Evolutionary conservation across 2,113 vertebrate genomes (phyloP), one percentile per base, ranked within the genome.

Genomic region (Megatriorchis doriae): DNA sequence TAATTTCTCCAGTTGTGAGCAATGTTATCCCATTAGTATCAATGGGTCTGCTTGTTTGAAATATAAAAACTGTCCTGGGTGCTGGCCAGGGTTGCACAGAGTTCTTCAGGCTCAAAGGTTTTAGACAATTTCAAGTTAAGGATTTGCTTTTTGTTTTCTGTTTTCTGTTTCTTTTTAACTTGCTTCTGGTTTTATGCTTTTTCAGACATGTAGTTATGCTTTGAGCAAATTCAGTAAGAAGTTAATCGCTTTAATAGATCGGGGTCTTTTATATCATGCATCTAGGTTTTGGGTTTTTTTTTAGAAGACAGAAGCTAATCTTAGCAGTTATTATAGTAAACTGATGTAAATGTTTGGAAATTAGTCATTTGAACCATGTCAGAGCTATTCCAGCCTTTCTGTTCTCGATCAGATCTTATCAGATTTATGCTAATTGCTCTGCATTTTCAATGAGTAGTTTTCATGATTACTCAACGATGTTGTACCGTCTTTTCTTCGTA

Each of bases 351-450:
- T 17, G 40, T 94, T 94, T 94, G 78, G 91, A 95, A 95, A 91
- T 96, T 88, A 95, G 80, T 96, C 36, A 97, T 85, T 85, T 93
- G 56, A 96, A 68, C 34, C 38, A 47, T 55, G 18, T 79, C 55
- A 88, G 80, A 94, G 7, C 56, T 67, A 90, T 85, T 96, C 93
- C 88, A 95, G 4, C 63, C 71, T 90, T 90, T 73, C 68, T 87
- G 8, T 93, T 96, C 45, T 94, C 62, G 47, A 70, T 84, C 79
- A 95, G 70, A 59, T 95, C 32, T 72, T 94, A 94, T 82, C 84
- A 77, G n/a, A 88, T 82, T 79, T 86, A 26, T 93, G 38, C 21
- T 75, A 63, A 59, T 65, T 87, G 79, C 52, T 81, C 72, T 92
- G 53, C 42, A 80, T 75, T 91, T 89, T 88, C 27, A 86, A 32